These are phyloP conservation scores for Hiodon tergisus DNA, from an alignment of 2,113 vertebrate genomes.

Conservation along the genomic window DNA sequence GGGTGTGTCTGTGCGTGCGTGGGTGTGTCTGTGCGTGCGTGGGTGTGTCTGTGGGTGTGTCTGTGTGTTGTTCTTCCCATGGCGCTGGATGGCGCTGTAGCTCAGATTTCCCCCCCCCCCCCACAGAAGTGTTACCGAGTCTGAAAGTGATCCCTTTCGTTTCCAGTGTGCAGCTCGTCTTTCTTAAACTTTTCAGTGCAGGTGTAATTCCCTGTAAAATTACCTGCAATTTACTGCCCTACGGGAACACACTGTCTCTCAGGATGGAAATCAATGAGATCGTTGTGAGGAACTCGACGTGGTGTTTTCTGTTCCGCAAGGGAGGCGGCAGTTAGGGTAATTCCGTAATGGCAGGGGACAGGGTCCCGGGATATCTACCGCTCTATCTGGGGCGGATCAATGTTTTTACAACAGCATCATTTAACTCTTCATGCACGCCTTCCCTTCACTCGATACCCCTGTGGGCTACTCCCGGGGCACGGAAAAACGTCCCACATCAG, in stretches of 20 bases:
- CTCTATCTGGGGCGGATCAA: conserved; percentile 61
- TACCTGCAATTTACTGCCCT: conserved; percentile 85
- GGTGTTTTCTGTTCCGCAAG: conserved; percentile 47
- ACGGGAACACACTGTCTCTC: conserved; percentile 62
- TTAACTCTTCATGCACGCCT: conserved; percentile 50
- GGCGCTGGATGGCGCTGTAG: neutral
- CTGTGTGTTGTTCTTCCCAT: conserved; percentile 19
- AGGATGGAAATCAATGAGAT: conserved; percentile 65
- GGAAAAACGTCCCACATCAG: neutral
- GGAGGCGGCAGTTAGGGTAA: conserved; percentile 63
- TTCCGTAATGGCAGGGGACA: conserved; percentile 59
- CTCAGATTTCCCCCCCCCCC: neutral
- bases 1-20: too few relatives aligned
- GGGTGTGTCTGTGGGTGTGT: too few relatives aligned
- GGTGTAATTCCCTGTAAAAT: conserved; percentile 94
- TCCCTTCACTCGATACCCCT: conserved; percentile 18
- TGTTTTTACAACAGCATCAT: conserved; percentile 59
- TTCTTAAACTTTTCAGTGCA: conserved; percentile 90
- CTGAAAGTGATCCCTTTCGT: too few relatives aligned
- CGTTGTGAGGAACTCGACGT: conserved; percentile 46
- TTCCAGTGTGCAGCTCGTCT: neutral
- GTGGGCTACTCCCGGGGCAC: neutral
- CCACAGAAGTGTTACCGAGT: neutral
- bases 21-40: neutral
- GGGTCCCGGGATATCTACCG: conserved; percentile 49